A percentile compares a stretch with the other conserved stretches of the same genome.
Evolutionary conservation across 2,113 vertebrate species (phyloP).

Genomic region (Zeus faber): DNA sequence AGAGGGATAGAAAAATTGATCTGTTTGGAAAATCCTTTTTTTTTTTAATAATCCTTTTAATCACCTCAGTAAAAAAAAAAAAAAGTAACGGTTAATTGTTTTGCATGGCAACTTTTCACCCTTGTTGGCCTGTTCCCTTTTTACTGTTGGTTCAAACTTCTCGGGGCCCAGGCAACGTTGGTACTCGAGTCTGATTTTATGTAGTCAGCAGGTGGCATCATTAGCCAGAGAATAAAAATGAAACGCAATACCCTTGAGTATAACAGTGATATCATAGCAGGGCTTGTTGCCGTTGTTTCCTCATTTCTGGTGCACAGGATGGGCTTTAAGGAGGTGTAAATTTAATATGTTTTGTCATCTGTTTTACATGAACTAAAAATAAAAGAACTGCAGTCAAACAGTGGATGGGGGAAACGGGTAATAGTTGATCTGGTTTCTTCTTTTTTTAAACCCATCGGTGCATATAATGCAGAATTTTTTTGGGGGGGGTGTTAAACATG

Average conservation of each 20-base stretch:
- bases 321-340: slow-evolving; percentile 67
- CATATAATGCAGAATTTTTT: background rate
- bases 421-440: too few relatives aligned
- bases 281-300: slow-evolving; percentile 51
- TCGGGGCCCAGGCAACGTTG: slow-evolving; percentile 48
- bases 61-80: background rate
- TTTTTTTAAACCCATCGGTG: too few relatives aligned
- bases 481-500: too few relatives aligned
- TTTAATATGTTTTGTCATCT: slow-evolving; percentile 64
- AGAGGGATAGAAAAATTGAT: too few relatives aligned
- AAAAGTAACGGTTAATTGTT: slow-evolving; percentile 48
- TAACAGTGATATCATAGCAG: slow-evolving; percentile 70
- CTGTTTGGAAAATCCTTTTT: slow-evolving; percentile 46
- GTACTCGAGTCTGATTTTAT: slow-evolving; percentile 68
- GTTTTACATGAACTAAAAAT: slow-evolving; percentile 37
- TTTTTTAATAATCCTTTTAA: too few relatives aligned
- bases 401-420: slow-evolving; percentile 36
- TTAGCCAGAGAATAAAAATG: slow-evolving; percentile 79
- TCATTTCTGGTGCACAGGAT: slow-evolving; percentile 44
- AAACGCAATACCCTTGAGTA: slow-evolving; percentile 68
- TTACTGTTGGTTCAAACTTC: slow-evolving; percentile 56
- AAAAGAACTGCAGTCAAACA: slow-evolving; percentile 28
- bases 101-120: slow-evolving; percentile 55
- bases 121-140: slow-evolving; percentile 40
- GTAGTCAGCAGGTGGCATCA: slow-evolving; percentile 84